Percentiles rank a stretch among this genome's conserved stretches.
phyloP scores from a whole-genome alignment of 2,113 vertebrate species.

The Coryphaenoides rupestris region DNA sequence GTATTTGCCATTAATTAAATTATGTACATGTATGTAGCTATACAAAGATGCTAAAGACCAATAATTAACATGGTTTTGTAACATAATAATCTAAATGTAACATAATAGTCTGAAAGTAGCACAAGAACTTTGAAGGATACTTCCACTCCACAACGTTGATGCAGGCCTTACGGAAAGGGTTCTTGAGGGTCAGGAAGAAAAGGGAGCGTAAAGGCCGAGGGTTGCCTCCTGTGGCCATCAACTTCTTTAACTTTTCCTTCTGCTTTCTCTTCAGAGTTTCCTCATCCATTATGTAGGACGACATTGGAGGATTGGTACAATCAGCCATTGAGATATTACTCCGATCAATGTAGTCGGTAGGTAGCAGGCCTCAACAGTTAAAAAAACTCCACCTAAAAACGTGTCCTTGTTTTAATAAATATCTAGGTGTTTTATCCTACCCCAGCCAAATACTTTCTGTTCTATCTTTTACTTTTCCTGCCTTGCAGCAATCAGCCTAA shows the following conservation, averaged over 20 bases:
- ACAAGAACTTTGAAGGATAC: slow-evolving; percentile 95
- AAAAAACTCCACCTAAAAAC: too few relatives aligned
- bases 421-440: not conserved
- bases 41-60: not conserved
- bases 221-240: slow-evolving; percentile 78
- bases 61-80: too few relatives aligned
- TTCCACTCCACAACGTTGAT: slow-evolving; percentile 98
- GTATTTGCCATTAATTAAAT: not conserved
- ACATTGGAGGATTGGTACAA: slow-evolving; percentile 46
- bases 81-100: too few relatives aligned
- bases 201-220: slow-evolving; percentile 85
- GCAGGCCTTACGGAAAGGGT: slow-evolving; percentile 88
- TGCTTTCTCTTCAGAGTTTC: slow-evolving; percentile 81
- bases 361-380: too few relatives aligned
- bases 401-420: not conserved
- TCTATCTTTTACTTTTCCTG: slow-evolving; percentile 4
- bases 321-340: slow-evolving; percentile 69
- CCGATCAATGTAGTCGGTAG: too few relatives aligned
- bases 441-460: not conserved
- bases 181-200: slow-evolving; percentile 85
- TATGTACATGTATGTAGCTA: not conserved
- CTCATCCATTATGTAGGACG: slow-evolving; percentile 77
- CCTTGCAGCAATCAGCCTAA: slow-evolving; percentile 7
- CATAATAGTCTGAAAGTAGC: too few relatives aligned
- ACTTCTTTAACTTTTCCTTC: slow-evolving; percentile 87